Conservation (phyloP, 2,797 vertebrate species). For the Nannoperca australis region DNA sequence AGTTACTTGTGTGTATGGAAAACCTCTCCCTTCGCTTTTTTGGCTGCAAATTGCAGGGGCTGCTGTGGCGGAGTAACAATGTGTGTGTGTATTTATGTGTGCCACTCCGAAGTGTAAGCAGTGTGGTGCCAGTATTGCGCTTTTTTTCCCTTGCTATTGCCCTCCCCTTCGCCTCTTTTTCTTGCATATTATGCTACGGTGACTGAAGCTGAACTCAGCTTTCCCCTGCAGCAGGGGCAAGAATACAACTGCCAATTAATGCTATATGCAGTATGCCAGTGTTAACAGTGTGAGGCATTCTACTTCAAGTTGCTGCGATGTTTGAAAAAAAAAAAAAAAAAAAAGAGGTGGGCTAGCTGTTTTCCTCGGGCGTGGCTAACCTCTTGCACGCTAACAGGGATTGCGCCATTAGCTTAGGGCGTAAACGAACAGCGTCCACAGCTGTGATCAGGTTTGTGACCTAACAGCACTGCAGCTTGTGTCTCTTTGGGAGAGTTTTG, state of each 20-base stretch:
- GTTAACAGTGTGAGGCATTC: conserved; percentile 72
- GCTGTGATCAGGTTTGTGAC: conserved; percentile 79
- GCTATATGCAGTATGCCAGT: conserved; percentile 70
- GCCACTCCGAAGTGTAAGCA: conserved; percentile 79
- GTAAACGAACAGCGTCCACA: conserved; percentile 60
- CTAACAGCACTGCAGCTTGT: conserved; percentile 75
- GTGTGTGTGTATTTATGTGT: conserved; percentile 58
- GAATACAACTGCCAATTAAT: conserved; percentile 79
- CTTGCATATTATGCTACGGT: conserved; percentile 80
- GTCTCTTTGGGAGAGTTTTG: conserved; percentile 76
- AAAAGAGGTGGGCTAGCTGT: conserved; percentile 48
- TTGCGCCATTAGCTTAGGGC: conserved; percentile 49
- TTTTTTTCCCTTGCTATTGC: conserved; percentile 56
- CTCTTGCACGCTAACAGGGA: conserved; percentile 47
- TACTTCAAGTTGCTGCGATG: conserved; percentile 58
- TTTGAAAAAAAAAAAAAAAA: conserved; percentile 5
- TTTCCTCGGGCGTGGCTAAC: conserved; percentile 62
- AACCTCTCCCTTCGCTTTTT: conserved; percentile 76
- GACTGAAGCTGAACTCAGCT: conserved; percentile 76
- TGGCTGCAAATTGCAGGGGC: conserved; percentile 78
- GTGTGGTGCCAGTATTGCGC: conserved; percentile 79
- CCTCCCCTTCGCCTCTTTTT: conserved; percentile 60
- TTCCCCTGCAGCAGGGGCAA: conserved; percentile 79
- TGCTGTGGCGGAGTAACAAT: conserved; percentile 71
- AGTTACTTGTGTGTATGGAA: conserved; percentile 61